A percentile compares a stretch with the other conserved stretches of the same genome.
Evolutionary conservation across 1,140 invertebrate species (phyloP).

Genomic region (Sminthurides bifidus): DNA sequence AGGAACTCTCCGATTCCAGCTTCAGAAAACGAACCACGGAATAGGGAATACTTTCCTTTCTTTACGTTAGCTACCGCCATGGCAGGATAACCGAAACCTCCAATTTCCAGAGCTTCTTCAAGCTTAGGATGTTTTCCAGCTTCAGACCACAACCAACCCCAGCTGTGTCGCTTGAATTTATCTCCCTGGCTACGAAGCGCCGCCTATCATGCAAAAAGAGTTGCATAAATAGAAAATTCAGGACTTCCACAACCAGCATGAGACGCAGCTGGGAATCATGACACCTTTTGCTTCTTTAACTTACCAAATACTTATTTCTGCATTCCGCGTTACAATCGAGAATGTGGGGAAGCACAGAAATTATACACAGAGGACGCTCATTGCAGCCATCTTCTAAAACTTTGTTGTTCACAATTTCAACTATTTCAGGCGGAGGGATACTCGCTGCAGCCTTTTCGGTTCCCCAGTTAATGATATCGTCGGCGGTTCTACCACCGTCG

Average conservation of each 20-base stretch:
- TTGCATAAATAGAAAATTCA: neutral
- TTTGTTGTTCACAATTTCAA: constrained; percentile 43
- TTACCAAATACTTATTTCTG: constrained; percentile 83
- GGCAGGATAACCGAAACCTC: constrained; percentile 52
- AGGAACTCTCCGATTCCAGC: constrained; percentile 92
- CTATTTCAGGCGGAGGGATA: constrained; percentile 25
- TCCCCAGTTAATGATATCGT: constrained; percentile 85
- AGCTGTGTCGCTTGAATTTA: constrained; percentile 22
- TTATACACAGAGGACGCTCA: constrained; percentile 78
- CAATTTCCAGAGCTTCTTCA: constrained; percentile 84
- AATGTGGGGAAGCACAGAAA: constrained; percentile 90
- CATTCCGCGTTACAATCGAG: constrained; percentile 93
- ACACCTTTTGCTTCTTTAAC: constrained; percentile 33
- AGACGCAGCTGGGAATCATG: neutral
- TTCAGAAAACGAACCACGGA: constrained; percentile 87
- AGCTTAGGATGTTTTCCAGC: constrained; percentile 69
- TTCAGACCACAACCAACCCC: constrained; percentile 85
- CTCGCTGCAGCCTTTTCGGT: constrained; percentile 21
- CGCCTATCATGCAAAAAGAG: neutral
- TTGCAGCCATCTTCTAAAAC: constrained; percentile 63
- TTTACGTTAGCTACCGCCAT: constrained; percentile 92
- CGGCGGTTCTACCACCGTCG: constrained; percentile 65
- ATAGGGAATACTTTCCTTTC: constrained; percentile 90
- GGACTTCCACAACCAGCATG: neutral
- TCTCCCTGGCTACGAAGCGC: constrained; percentile 13